Evolutionary conservation across 2,888 invertebrate genomes (phyloP).

Genomic region (Volucella bombylans): DNA sequence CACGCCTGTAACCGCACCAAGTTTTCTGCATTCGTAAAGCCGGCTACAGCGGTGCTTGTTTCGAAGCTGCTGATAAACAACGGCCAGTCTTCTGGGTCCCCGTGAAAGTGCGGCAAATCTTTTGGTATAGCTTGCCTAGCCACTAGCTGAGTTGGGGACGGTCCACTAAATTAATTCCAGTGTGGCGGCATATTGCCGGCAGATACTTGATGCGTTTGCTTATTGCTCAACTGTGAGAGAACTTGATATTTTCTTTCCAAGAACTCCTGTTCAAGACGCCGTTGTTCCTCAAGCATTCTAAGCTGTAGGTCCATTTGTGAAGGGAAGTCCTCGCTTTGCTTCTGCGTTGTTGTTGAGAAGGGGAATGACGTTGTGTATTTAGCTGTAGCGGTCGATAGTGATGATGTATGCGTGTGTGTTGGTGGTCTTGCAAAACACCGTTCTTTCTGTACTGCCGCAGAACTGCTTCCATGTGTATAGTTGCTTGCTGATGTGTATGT

Average conservation of each 20-base stretch:
- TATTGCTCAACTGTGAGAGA: no score
- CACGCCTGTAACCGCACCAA: constrained; percentile 63
- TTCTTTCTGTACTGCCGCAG: constrained; percentile 15
- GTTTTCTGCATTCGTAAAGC: constrained; percentile 62
- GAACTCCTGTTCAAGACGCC: constrained; percentile 20
- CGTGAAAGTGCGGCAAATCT: constrained; percentile 42
- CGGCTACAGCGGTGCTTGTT: constrained; percentile 63
- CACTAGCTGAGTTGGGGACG: constrained; percentile 45
- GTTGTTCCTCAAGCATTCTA: constrained; percentile 19
- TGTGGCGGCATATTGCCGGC: constrained; percentile 1
- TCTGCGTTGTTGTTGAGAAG: constrained; percentile 11
- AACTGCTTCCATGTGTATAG: constrained; percentile 1
- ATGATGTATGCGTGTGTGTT: neutral
- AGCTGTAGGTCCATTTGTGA: constrained; percentile 16
- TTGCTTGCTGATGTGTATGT: constrained; percentile 15
- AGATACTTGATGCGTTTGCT: constrained; percentile 14
- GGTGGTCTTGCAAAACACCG: constrained; percentile 9
- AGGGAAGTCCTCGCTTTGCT: constrained; percentile 16
- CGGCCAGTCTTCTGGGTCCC: constrained; percentile 62
- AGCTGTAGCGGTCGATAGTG: constrained; percentile 2
- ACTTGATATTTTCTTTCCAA: constrained; percentile 17
- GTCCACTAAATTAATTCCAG: neutral
- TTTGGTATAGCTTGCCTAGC: constrained; percentile 56
- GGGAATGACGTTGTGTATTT: constrained; percentile 12
- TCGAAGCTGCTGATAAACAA: constrained; percentile 16